These are phyloP conservation scores for Ganaspis sp. DNA, from an alignment of 1,140 invertebrate species.

Conservation along the genomic window DNA sequence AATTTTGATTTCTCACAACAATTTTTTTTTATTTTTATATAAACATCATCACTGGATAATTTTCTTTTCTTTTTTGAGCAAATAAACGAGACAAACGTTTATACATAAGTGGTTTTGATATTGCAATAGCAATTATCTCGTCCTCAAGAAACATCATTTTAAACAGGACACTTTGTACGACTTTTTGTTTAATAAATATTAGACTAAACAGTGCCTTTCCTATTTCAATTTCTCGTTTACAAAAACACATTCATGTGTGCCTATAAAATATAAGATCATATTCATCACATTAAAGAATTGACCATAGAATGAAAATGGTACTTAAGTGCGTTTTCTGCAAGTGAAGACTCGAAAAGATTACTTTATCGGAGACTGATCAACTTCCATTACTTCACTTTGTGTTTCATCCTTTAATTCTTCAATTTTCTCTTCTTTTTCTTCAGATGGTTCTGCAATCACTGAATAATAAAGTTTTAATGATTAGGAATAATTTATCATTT, in stretches of 20 bases:
- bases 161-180: not conserved
- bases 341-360: conserved; percentile 33
- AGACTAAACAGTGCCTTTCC: not conserved
- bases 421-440: conserved; percentile 14
- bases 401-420: conserved; percentile 36
- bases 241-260: conserved; percentile 25
- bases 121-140: not conserved
- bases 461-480: not conserved
- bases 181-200: not conserved
- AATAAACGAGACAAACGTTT: not conserved
- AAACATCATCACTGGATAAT: not conserved
- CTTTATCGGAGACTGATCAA: conserved; percentile 57
- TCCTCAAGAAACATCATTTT: not conserved
- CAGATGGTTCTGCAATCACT: not conserved
- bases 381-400: conserved; percentile 54
- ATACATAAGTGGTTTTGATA: too few species aligned
- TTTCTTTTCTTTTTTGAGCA: not conserved
- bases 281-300: conserved; percentile 20
- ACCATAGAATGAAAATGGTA: not conserved
- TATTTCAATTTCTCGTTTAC: not conserved
- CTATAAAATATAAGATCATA: conserved; percentile 18
- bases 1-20: conserved; percentile 21
- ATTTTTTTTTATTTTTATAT: not conserved
- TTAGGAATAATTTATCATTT: too few species aligned
- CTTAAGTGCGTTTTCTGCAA: conserved; percentile 29